These are phyloP conservation scores for Lepilemur septentrionalis DNA, from an alignment of 2,797 vertebrate species.

Conservation along the genomic window DNA sequence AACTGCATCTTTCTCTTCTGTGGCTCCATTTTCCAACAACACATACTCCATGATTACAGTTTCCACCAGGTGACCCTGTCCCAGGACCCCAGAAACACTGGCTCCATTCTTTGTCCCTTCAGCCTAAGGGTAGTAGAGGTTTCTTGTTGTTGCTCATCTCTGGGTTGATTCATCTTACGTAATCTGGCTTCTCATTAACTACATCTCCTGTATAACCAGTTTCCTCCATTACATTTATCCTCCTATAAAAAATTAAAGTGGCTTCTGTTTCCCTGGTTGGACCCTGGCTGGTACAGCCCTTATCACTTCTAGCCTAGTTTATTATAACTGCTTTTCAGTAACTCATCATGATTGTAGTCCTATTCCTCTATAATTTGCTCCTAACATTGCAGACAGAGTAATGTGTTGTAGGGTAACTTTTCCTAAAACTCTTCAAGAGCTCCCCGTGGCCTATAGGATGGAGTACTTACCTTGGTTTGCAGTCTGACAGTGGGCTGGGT, in stretches of 20 bases:
- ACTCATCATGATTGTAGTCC: not conserved
- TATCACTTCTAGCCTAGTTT: not conserved
- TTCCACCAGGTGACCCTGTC: not conserved
- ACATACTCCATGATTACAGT: not conserved
- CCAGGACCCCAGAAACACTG: not conserved
- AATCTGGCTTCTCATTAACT: not conserved
- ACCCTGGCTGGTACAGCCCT: not conserved
- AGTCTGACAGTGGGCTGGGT: not conserved
- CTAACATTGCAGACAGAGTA: not conserved
- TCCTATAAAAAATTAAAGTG: not conserved
- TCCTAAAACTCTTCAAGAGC: not conserved
- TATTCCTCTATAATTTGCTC: not conserved
- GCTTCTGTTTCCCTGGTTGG: not conserved
- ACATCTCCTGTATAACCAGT: not conserved
- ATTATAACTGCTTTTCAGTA: not conserved
- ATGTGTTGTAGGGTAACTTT: not conserved
- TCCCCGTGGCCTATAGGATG: not conserved
- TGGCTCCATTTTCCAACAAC: not conserved
- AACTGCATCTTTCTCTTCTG: not conserved
- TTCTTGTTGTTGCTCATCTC: not conserved
- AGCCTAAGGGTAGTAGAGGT: not conserved
- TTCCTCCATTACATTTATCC: not conserved
- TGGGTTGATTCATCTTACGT: not conserved
- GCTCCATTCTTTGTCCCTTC: not conserved
- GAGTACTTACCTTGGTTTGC: not conserved